Evolutionary conservation across 2,888 invertebrate species (phyloP).

Genomic region (Aspidiotus rigidus): DNA sequence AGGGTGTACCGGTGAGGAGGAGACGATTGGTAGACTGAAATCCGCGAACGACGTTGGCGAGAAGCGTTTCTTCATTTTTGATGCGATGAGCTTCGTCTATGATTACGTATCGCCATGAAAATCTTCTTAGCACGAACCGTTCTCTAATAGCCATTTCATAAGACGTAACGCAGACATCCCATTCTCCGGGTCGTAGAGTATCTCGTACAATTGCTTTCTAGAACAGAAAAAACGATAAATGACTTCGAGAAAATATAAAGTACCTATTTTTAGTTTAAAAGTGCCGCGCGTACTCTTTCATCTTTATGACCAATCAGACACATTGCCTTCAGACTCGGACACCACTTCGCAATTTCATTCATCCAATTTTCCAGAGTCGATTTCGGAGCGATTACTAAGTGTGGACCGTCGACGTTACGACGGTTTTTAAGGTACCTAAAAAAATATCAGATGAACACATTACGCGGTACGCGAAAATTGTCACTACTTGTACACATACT

Average conservation of each 20-base stretch:
- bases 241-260: not conserved
- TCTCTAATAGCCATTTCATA: constrained; percentile 98
- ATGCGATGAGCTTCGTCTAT: constrained; percentile 99
- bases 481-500: constrained; percentile 33
- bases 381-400: constrained; percentile 97
- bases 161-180: constrained; percentile 97
- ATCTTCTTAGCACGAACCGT: constrained; percentile 92
- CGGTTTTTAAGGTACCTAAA: constrained; percentile 82
- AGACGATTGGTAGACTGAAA: constrained; percentile 94
- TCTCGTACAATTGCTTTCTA: constrained; percentile 82
- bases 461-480: constrained; percentile 2
- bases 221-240: constrained; percentile 37
- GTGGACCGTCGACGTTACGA: constrained; percentile 84
- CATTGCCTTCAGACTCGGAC: constrained; percentile 79
- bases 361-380: constrained; percentile 98
- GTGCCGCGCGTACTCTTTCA: constrained; percentile 58
- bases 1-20: constrained; percentile 89
- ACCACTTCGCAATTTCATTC: constrained; percentile 96
- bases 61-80: constrained; percentile 97
- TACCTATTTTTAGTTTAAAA: not conserved
- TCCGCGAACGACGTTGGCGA: constrained; percentile 90
- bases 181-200: constrained; percentile 78
- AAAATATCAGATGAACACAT: constrained; percentile 11
- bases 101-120: constrained; percentile 98
- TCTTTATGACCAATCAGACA: constrained; percentile 94